Evolutionary conservation across 2,888 invertebrate genomes (phyloP), one percentile per base, ranked within the genome.

Genomic region (Troglohyphantes excavatus): DNA sequence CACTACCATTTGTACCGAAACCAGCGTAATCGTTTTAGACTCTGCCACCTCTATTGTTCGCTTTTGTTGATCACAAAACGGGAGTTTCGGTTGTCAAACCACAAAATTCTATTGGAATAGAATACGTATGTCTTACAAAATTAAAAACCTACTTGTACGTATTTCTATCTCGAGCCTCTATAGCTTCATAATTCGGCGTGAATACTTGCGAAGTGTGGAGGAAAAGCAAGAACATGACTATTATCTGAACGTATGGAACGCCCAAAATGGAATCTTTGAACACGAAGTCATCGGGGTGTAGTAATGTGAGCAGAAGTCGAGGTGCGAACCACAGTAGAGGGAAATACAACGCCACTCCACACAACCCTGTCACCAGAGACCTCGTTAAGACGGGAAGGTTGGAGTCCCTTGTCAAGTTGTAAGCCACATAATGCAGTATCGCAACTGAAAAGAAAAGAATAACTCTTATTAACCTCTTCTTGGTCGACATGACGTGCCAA

Each of bases 171-270:
- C 53, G 46, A 9, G 27, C 21, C 26, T 63, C 72, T 2, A 90
- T 27, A 3, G 19, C 72, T 7, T 63, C 78, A 19, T n/a, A 72
- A 33, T 84, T 90, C 23, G 70, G 63, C n/a, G 43, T 19, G 21
- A 46, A 90, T 2, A 84, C 13, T 19, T 90, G 90, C 7, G 79
- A 67, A 6, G 79, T 65, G 21, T 90, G 90, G 29, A 90, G 85
- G 29, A 85, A 81, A 0, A 84, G 46, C 7, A 90, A 59, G 21
- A 81, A 43, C 19, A 90, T 0, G 7, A 75, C 23, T 1, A 85
- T 0, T 0, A 90, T 65, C 17, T 90, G 85, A 3, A 85, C 59
- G 46, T 46, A 85, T 19, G 90, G 90, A 11, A 90, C 59, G 0
- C 70, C 68, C 3, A 83, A 17, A 26, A 90, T 2, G 19, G 43